These are phyloP conservation scores for Drosophila pullipes DNA, from an alignment of 2,888 invertebrate species.

Conservation along the genomic window DNA sequence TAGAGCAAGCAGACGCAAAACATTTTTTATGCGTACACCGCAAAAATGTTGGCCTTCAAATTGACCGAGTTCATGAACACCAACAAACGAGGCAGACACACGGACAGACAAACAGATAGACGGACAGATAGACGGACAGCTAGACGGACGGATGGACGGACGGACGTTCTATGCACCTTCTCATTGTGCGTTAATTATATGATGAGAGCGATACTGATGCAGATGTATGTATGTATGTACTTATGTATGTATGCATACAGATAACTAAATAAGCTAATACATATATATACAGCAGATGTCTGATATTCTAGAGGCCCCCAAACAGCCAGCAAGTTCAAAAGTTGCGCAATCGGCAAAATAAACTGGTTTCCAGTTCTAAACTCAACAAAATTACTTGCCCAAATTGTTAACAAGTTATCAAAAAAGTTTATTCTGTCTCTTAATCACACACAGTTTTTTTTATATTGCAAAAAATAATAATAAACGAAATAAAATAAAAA, in stretches of 20 bases:
- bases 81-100: constrained; percentile 44
- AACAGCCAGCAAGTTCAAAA: constrained; percentile 54
- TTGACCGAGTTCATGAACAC: constrained; percentile 83
- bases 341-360: constrained; percentile 66
- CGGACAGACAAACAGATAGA: background rate
- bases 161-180: constrained; percentile 66
- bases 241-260: constrained; percentile 6
- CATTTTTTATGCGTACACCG: constrained; percentile 70
- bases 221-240: constrained; percentile 4
- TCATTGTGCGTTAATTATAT: constrained; percentile 77
- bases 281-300: constrained; percentile 40
- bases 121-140: background rate
- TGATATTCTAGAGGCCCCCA: constrained; percentile 21
- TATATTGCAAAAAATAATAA: constrained; percentile 38
- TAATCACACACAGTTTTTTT: constrained; percentile 35
- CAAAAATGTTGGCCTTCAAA: constrained; percentile 80
- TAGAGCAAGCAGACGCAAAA: constrained; percentile 38
- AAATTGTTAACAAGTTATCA: constrained; percentile 80
- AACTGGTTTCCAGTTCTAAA: constrained; percentile 72
- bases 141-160: background rate
- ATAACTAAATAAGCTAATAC: constrained; percentile 44
- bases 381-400: constrained; percentile 60
- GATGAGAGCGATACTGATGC: constrained; percentile 24
- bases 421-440: constrained; percentile 67
- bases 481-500: constrained; percentile 8